Evolutionary conservation across 2,888 invertebrate genomes (phyloP), one percentile per base, ranked within the genome.

Genomic region (Agrochola lota): DNA sequence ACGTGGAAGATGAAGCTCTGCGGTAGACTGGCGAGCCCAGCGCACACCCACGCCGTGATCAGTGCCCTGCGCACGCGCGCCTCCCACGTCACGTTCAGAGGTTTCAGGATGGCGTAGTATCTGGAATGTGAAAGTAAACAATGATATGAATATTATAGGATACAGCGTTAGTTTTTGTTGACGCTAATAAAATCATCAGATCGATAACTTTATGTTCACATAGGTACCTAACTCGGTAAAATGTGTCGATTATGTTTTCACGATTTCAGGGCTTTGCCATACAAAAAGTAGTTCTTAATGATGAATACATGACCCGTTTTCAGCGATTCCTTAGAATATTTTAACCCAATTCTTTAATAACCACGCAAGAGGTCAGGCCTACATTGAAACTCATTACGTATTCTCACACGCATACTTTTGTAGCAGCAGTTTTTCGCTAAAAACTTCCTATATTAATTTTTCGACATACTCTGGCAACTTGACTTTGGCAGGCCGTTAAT

Each of bases 1-100:
- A 99, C 97, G 91, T 99, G 99, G 94, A 99, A 99, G 82, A 99
- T 97, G 87, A 98, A 97, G 95, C 99, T 99, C 97, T 99, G 99
- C 46, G 99, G 99, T 85, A 98, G 95, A 90, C 99, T 99, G 94
- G 98, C 99, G 40, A 99, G 91, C 8, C 97, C 97, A 0, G 99
- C 98, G 74, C 98, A 97, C 3, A 98, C 92, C 99, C 99, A 99
- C 59, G 99, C 98, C 0, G 97, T 95, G 23, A 96, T 94, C n/a
- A 99, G 95, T 97, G 99, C 98, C 20, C 98, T 94, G 90, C 98
- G 98, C 55, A 98, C 98, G 63, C 98, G 97, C 80, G 97, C 97
- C 91, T 98, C 98, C 90, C 98, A 97, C n/a, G 97, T 97, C 77
- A 98, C 95, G 90, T 98, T 97, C 88, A 99, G 95, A 0, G 99